phyloP scores from a whole-genome alignment of 92 coral and sea anemone species.

The Heteractis magnifica region DNA sequence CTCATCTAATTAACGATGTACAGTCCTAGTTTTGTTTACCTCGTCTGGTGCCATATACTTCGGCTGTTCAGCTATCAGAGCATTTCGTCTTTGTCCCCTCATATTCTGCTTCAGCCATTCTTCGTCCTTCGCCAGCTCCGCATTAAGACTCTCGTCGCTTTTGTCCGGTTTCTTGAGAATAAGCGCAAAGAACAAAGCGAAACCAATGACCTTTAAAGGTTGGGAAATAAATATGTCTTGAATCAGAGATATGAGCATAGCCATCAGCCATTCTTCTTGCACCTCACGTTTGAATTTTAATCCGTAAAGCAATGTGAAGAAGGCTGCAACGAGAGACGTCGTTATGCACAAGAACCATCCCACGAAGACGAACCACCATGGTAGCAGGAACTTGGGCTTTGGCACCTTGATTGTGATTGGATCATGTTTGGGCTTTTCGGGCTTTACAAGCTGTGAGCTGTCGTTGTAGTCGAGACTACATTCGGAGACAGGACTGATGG shows the following conservation, averaged over 20 bases:
- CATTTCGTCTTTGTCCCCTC: constrained; percentile 42
- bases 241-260: constrained; percentile 77
- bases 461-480: constrained; percentile 41
- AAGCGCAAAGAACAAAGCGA: constrained; percentile 83
- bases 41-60: constrained; percentile 71
- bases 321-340: constrained; percentile 59
- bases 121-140: constrained; percentile 80
- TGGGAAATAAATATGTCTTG: constrained; percentile 90
- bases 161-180: constrained; percentile 80
- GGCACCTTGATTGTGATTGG: constrained; percentile 31
- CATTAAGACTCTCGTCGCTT: constrained; percentile 72
- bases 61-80: constrained; percentile 28
- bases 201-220: constrained; percentile 83
- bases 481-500: constrained; percentile 34
- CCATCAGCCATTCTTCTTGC: constrained; percentile 84
- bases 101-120: constrained; percentile 85
- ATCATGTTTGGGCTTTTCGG: constrained; percentile 14
- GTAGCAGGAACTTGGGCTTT: constrained; percentile 53
- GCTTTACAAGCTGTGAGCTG: constrained; percentile 44
- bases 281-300: constrained; percentile 44
- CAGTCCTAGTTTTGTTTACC: constrained; percentile 12
- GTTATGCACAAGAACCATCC: constrained; percentile 77
- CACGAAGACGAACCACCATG: constrained; percentile 95
- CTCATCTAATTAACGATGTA: no score
- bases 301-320: constrained; percentile 83